These are phyloP conservation scores for Druceiella hillmani DNA, from an alignment of 2,888 invertebrate genomes.

Conservation along the genomic window DNA sequence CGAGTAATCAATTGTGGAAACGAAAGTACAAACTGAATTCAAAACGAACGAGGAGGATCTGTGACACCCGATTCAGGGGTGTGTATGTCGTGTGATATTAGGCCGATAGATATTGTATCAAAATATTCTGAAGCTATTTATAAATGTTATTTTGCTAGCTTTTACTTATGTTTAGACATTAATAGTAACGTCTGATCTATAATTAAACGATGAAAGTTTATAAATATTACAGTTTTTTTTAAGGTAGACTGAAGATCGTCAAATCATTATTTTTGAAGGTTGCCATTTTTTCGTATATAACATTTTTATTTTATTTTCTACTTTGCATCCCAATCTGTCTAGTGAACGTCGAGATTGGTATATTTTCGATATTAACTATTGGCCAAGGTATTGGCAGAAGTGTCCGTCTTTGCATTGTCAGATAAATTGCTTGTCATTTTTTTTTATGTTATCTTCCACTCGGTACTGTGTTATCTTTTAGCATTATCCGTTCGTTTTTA, in stretches of 20 bases:
- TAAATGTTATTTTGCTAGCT: slow-evolving; percentile 55
- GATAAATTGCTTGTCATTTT: too few relatives aligned
- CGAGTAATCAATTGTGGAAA: slow-evolving; percentile 45
- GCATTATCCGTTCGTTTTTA: too few relatives aligned
- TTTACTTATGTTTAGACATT: slow-evolving; percentile 54
- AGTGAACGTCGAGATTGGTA: too few relatives aligned
- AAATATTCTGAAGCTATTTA: slow-evolving; percentile 55
- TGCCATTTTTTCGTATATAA: slow-evolving; percentile 50
- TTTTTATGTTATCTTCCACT: slow-evolving; percentile 1
- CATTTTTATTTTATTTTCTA: slow-evolving; percentile 35
- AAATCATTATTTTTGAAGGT: slow-evolving; percentile 43
- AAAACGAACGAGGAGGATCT: slow-evolving; percentile 46
- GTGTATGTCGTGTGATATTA: slow-evolving; percentile 49
- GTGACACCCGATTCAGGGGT: slow-evolving; percentile 49
- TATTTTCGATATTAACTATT: too few relatives aligned
- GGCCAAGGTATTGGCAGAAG: too few relatives aligned
- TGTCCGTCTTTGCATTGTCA: too few relatives aligned
- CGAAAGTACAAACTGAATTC: slow-evolving; percentile 38
- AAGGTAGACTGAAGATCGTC: slow-evolving; percentile 40
- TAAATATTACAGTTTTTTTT: slow-evolving; percentile 50
- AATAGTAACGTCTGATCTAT: slow-evolving; percentile 53
- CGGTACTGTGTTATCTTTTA: slow-evolving; percentile 24
- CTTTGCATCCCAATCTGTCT: too few relatives aligned
- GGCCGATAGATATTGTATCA: slow-evolving; percentile 45
- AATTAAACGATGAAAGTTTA: slow-evolving; percentile 52